Evolutionary conservation across 2,113 vertebrate species (phyloP), one percentile per base, ranked within the genome.

Genomic region (Muntiacus reevesi): DNA sequence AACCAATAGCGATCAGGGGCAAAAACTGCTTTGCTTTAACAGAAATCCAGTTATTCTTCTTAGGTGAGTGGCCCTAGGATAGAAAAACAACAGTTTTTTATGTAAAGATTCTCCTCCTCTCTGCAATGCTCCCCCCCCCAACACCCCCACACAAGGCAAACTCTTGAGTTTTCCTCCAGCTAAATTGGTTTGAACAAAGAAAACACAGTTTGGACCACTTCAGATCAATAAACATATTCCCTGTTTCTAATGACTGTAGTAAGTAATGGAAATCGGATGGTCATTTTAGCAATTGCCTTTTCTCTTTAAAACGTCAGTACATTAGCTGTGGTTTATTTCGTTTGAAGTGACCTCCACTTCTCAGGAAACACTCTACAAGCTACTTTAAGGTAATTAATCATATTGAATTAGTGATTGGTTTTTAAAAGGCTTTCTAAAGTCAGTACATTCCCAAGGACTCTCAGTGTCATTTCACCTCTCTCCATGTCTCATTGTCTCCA

Each of bases 371-470:
- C 96, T 96, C 94, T 82, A 45, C 85, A 87, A 95, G 94, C 85
- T 97, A 96, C 94, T 98, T 97, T 36, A 95, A 96, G 92, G 90
- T 57, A 98, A 97, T 97, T 97, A 98, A 98, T 98, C 96, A 96
- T 71, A 92, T 54, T 94, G 96, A 97, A 94, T 97, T 95, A 97
- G 67, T 23, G 74, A 97, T 92, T 97, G 98, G 96, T 71, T 98
- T 97, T 85, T 98, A 95, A 98, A 98, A 98, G 98, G 87, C 43
- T 97, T 96, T 96, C 33, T 92, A 78, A 90, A 86, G 67, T 55
- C 85, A 55, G 89, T 54, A 90, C 45, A 95, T 78, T 96, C 87
- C 94, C 97, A 94, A 97, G 95, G 96, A 95, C 90, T 84, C 94
- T 82, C 59, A 74, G 30, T 91, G 92, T 95, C 94, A 81, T 90